Conservation (phyloP, 2,113 vertebrate genomes). For the Oreocharis arfaki region DNA sequence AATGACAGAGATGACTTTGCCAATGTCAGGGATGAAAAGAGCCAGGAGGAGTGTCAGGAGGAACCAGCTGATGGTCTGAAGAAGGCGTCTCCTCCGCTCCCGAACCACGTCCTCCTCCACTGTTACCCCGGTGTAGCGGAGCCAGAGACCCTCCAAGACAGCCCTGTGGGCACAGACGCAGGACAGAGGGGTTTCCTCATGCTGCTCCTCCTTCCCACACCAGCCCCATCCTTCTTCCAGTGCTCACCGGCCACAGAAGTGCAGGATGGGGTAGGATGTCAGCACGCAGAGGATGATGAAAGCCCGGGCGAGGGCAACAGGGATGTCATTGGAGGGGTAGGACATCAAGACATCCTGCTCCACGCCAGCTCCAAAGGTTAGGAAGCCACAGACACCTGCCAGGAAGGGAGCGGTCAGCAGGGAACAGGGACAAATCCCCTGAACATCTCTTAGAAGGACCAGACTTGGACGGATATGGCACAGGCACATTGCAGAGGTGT, state of each 20-base stretch:
- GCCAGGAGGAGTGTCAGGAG: constrained; percentile 87
- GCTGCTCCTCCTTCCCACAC: background rate
- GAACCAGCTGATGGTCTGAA: constrained; percentile 91
- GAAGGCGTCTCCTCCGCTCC: constrained; percentile 81
- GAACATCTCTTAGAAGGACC: background rate
- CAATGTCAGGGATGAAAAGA: constrained; percentile 95
- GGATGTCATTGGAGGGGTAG: constrained; percentile 89
- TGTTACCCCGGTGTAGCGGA: constrained; percentile 83
- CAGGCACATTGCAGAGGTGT: background rate
- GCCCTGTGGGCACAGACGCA: constrained; percentile 71
- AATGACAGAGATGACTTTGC: constrained; percentile 92
- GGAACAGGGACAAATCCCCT: background rate
- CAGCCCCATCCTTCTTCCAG: background rate
- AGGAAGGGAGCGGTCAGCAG: background rate
- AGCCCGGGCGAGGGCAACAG: constrained; percentile 87
- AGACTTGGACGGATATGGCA: background rate
- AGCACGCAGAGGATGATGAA: constrained; percentile 93
- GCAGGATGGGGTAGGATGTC: constrained; percentile 95
- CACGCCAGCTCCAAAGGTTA: constrained; percentile 87
- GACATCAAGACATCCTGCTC: constrained; percentile 92
- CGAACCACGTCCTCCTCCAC: constrained; percentile 88
- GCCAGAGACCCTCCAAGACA: constrained; percentile 93
- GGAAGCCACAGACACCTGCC: constrained; percentile 91
- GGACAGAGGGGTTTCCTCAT: fast-evolving
- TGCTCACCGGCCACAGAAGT: constrained; percentile 91